Evolutionary conservation across 1,140 invertebrate species (phyloP), one percentile per base, ranked within the genome.

Genomic region (Drosophila albomicans): DNA sequence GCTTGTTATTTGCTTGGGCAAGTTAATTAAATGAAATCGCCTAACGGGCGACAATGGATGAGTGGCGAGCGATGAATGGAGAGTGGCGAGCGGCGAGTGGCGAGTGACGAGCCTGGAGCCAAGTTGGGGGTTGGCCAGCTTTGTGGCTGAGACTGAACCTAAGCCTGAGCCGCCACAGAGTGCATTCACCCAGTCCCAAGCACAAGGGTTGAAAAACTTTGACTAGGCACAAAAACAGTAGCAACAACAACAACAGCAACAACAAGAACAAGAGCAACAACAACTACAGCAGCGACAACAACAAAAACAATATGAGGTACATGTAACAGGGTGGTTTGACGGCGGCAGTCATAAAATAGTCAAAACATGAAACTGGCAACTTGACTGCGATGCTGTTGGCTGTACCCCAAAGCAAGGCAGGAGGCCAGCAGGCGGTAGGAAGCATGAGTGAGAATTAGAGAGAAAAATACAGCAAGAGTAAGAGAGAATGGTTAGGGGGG

Each of bases 111-210:
- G 62, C 46, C 62, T 69, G 56, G 46, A 13, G 63, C 13, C 30
- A 8, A 28, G 45, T 10, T 66, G 61, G 63, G 73, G 72, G 68
- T 71, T 52, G 70, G 45, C 51, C 52, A 32, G 51, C 11, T 5
- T 30, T 38, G 35, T 10, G 35, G 35, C 49, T 11, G 54, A 28
- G 11, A 28, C 6, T 2, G 5, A n/a, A 3, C 1, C 46, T 52
- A n/a, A 32, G 54, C 51, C 38, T 52, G 28, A 62, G 76, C 70
- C 20, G 79, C 71, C 79, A 63, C 93, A 94, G 70, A 97, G 96
- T 87, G 94, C 95, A 25, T 89, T 88, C 82, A 88, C 85, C 85
- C 85, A 88, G 70, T 66, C 69, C 84, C 41, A 68, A 56, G 56
- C 69, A 62, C 46, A 68, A 58, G 85, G 85, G 85, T 89, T 88